Evolutionary conservation across 2,797 vertebrate genomes (phyloP).

Genomic region (Steatocranus sp.): DNA sequence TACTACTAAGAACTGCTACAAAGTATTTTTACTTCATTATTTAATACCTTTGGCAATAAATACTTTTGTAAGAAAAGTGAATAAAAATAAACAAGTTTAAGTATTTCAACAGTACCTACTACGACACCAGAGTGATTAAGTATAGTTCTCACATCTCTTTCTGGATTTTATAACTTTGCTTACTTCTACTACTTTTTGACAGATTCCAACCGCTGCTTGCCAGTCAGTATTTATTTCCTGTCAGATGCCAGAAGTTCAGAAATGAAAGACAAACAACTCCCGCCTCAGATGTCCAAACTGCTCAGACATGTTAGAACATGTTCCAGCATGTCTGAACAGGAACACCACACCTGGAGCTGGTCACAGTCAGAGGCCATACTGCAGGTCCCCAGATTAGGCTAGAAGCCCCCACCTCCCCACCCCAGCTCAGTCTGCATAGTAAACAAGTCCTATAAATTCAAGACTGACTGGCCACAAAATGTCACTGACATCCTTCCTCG

Average conservation of each 20-base stretch:
- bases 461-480: neutral
- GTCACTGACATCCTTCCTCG: neutral
- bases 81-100: neutral
- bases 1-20: neutral
- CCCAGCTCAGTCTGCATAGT: neutral
- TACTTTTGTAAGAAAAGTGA: neutral
- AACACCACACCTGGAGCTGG: neutral
- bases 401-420: neutral
- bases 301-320: neutral
- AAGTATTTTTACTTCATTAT: neutral
- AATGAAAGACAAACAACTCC: neutral
- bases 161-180: neutral
- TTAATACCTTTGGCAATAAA: neutral
- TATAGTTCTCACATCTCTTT: neutral
- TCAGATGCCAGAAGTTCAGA: neutral
- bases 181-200: neutral
- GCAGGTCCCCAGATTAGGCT: neutral
- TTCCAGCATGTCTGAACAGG: neutral
- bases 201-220: neutral
- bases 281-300: neutral
- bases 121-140: rapidly evolving
- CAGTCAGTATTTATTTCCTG: neutral
- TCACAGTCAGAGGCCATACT: neutral
- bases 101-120: neutral
- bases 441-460: neutral